A percentile compares a stretch with the other conserved stretches of the same genome.
Conservation (phyloP, 2,113 vertebrate genomes). For the Lycocorax pyrrhopterus region DNA sequence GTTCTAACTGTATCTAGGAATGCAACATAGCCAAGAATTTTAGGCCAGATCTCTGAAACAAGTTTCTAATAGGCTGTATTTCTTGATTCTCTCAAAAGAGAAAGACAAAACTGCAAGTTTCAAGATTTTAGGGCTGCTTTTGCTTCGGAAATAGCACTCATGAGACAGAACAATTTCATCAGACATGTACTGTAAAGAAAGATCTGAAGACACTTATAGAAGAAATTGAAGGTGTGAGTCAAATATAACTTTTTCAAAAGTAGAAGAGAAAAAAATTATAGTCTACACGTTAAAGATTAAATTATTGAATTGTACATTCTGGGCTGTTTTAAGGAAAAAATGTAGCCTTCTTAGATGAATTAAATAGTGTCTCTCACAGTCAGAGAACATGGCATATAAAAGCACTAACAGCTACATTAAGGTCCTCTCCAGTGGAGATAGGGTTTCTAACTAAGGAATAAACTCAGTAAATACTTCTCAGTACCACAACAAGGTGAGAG, state of each 20-base stretch:
- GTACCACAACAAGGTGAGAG: not conserved
- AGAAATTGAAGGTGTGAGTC: not conserved
- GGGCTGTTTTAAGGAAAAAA: not conserved
- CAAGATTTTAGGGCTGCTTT: not conserved
- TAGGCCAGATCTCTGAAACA: not conserved
- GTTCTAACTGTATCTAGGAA: not conserved
- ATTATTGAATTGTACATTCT: not conserved
- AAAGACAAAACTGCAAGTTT: not conserved
- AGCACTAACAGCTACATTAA: not conserved
- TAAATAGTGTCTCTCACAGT: not conserved
- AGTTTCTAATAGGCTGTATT: not conserved
- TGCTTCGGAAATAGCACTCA: not conserved
- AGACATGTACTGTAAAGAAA: not conserved
- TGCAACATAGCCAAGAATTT: not conserved
- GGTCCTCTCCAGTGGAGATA: not conserved
- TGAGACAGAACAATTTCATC: not conserved
- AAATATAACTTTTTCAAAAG: not conserved
- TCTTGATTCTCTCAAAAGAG: not conserved
- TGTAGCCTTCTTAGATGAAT: not conserved
- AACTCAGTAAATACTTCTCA: not conserved
- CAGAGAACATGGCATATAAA: not conserved
- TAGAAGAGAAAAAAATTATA: not conserved
- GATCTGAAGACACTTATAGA: not conserved
- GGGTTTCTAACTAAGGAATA: not conserved
- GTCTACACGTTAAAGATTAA: not conserved